phyloP scores from a whole-genome alignment of 2,888 invertebrate genomes.

The Cantharis rufa region DNA sequence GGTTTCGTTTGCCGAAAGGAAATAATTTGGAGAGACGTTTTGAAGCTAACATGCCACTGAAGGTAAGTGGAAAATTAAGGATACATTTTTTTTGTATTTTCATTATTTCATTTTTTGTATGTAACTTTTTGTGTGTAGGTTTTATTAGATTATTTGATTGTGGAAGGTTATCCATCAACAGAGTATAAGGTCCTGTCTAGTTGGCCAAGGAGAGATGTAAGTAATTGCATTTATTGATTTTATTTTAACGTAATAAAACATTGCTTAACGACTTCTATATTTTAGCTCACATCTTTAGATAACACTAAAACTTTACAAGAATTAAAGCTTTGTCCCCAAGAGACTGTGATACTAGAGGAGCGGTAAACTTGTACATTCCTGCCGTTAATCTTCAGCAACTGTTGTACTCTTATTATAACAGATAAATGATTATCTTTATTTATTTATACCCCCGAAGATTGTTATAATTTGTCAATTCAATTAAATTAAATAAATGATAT shows the following conservation, averaged over 20 bases:
- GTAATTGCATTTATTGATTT: conserved; percentile 51
- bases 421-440: conserved; percentile 1
- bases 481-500: conserved; percentile 21
- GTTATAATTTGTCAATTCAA: neutral
- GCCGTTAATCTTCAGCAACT: conserved; percentile 8
- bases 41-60: conserved; percentile 61
- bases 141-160: conserved; percentile 84
- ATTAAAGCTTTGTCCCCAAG: conserved; percentile 89
- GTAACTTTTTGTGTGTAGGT: conserved; percentile 58
- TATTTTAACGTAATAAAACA: neutral
- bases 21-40: conserved; percentile 80
- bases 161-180: conserved; percentile 84
- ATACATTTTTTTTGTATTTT: neutral
- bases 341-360: conserved; percentile 92
- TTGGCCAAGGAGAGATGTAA: conserved; percentile 95
- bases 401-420: conserved; percentile 15
- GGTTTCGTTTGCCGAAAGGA: conserved; percentile 82
- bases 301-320: conserved; percentile 75
- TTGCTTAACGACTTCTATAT: conserved; percentile 5
- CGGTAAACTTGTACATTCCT: conserved; percentile 64
- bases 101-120: neutral
- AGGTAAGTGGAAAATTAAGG: conserved; percentile 49
- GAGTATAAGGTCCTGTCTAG: conserved; percentile 91
- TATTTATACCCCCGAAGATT: neutral
- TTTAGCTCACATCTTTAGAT: conserved; percentile 79